Conservation (phyloP, 2,113 vertebrate genomes). For the Edolisoma coerulescens region DNA sequence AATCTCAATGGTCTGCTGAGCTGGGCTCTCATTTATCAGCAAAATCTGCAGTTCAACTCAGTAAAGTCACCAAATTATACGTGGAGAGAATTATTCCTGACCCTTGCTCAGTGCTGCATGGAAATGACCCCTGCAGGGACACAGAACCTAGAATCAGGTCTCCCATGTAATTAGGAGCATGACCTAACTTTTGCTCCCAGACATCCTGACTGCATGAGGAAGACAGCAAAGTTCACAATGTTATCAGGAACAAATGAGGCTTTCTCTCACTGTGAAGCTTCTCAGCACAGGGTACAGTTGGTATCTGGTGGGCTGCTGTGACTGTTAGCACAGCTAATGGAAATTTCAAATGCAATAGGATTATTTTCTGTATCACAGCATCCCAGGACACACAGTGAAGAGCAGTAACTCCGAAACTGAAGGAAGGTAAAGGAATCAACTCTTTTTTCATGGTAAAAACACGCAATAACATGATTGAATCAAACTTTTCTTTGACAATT, state of each 20-base stretch:
- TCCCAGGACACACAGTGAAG: background rate
- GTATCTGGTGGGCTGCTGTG: background rate
- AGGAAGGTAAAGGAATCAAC: background rate
- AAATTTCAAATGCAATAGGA: background rate
- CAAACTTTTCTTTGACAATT: background rate
- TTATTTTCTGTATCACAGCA: background rate
- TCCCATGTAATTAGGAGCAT: background rate
- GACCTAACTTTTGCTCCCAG: background rate
- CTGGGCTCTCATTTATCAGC: background rate
- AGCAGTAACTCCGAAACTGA: background rate
- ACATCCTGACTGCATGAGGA: background rate
- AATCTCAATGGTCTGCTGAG: background rate
- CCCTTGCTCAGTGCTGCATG: background rate
- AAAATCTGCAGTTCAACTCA: background rate
- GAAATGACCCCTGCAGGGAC: background rate
- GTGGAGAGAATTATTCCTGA: background rate
- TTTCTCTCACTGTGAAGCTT: background rate
- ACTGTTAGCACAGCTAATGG: background rate
- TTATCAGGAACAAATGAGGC: background rate
- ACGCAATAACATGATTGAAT: background rate
- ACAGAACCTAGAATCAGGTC: background rate
- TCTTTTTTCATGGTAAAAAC: background rate
- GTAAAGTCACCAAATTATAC: background rate
- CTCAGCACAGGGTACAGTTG: fast-evolving
- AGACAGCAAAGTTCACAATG: background rate